Conservation (phyloP, 1,140 invertebrate genomes). For the Cotesia typhae region DNA sequence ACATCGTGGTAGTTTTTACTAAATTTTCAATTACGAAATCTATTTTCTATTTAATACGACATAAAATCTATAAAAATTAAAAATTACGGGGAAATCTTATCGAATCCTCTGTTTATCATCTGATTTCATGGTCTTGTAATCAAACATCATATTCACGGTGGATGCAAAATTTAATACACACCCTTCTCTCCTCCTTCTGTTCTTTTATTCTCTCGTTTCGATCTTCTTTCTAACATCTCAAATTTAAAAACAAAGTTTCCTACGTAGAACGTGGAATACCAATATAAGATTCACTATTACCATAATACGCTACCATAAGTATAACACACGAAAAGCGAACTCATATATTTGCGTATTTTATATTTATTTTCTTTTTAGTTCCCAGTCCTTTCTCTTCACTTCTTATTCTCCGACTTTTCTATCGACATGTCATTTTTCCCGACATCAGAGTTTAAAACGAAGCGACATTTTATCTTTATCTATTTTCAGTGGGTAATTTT, state of each 20-base stretch:
- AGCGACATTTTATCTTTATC: slow-evolving; percentile 5
- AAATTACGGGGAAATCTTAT: not conserved
- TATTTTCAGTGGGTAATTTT: not conserved
- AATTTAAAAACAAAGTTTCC: slow-evolving; percentile 9
- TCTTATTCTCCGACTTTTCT: not conserved
- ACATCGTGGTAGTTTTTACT: too few relatives aligned
- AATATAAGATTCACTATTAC: slow-evolving; percentile 49
- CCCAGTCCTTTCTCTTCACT: not conserved
- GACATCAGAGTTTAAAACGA: not conserved
- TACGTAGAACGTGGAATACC: slow-evolving; percentile 30
- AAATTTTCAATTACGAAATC: too few relatives aligned
- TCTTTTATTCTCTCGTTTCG: slow-evolving; percentile 2
- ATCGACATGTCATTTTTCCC: slow-evolving; percentile 1
- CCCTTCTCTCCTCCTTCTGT: not conserved
- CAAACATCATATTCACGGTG: slow-evolving; percentile 23
- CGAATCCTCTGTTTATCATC: slow-evolving; percentile 31
- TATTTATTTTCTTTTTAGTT: not conserved
- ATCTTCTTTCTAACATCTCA: not conserved
- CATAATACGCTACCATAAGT: slow-evolving; percentile 42
- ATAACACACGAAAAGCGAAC: slow-evolving; percentile 25
- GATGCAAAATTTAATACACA: slow-evolving; percentile 11
- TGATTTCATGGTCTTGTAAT: not conserved
- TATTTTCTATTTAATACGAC: too few relatives aligned
- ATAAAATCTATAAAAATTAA: too few relatives aligned
- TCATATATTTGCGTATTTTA: slow-evolving; percentile 16